A percentile compares a stretch with the other conserved stretches of the same genome.
phyloP scores from a whole-genome alignment of 1,140 invertebrate genomes.

The Hylyphantes graminicola region DNA sequence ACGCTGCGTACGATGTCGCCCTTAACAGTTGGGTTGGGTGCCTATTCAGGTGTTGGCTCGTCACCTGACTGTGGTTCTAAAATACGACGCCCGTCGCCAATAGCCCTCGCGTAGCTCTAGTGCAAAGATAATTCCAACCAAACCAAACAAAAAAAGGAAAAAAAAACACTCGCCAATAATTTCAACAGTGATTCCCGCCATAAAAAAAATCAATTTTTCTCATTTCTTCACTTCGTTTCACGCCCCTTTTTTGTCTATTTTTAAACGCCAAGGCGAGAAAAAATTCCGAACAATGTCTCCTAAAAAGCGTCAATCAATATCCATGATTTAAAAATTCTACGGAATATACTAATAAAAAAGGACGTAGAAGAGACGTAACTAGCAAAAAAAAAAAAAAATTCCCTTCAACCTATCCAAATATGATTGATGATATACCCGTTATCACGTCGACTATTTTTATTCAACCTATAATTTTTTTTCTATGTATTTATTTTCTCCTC shows the following conservation, averaged over 20 bases:
- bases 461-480: slow-evolving; percentile 35
- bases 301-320: slow-evolving; percentile 23
- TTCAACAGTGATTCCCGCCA: too few species aligned
- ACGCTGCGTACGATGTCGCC: too few species aligned
- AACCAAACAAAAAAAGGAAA: too few species aligned
- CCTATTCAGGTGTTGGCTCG: too few species aligned
- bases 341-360: neutral
- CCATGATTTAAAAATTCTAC: slow-evolving; percentile 47
- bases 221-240: neutral
- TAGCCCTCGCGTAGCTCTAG: too few species aligned
- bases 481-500: slow-evolving; percentile 23
- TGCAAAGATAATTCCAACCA: too few species aligned
- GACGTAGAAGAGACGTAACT: slow-evolving; percentile 12
- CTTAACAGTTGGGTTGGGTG: too few species aligned
- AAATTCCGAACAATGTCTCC: slow-evolving; percentile 4
- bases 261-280: slow-evolving; percentile 12
- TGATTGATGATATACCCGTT: slow-evolving; percentile 49
- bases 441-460: slow-evolving; percentile 54
- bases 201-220: neutral
- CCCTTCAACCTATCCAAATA: slow-evolving; percentile 39
- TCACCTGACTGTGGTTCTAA: too few species aligned
- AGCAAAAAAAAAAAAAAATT: neutral
- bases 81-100: too few species aligned
- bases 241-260: slow-evolving; percentile 33
- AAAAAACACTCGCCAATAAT: too few species aligned